A percentile compares a stretch with the other conserved stretches of the same genome.
phyloP scores from a whole-genome alignment of 2,113 vertebrate species.

The Micronisus gabar region DNA sequence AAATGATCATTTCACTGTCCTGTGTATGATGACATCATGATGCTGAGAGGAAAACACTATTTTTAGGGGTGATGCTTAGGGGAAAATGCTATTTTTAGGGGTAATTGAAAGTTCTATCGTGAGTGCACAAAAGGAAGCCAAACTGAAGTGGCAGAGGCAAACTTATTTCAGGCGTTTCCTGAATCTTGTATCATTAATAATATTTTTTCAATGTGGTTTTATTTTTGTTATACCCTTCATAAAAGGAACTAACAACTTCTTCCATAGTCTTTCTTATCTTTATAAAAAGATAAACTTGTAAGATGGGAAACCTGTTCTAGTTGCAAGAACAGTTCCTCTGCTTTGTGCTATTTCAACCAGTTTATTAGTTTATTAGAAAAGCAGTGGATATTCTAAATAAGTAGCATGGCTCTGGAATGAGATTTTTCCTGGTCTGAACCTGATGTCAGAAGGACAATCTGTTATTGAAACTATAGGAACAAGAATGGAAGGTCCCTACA shows the following conservation, averaged over 20 bases:
- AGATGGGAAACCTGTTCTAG: neutral
- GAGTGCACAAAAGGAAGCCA: neutral
- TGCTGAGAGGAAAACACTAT: neutral
- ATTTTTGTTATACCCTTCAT: neutral
- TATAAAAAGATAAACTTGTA: neutral
- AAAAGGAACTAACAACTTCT: neutral
- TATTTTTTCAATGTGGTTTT: neutral
- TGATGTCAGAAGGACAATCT: too few relatives aligned
- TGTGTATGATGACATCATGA: neutral
- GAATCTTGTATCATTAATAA: neutral
- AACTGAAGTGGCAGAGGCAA: neutral
- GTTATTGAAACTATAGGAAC: too few relatives aligned
- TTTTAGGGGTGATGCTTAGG: neutral
- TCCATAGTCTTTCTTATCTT: neutral
- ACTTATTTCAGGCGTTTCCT: neutral
- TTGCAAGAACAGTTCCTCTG: neutral
- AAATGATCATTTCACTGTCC: neutral
- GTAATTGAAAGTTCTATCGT: neutral
- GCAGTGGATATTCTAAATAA: neutral
- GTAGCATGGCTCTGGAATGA: neutral
- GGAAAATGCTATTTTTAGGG: neutral
- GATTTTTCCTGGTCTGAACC: neutral
- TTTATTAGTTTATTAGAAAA: neutral
- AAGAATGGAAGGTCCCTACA: too few relatives aligned
- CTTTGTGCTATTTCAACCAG: neutral